Evolutionary conservation across 1,140 invertebrate species (phyloP), one percentile per base, ranked within the genome.

Genomic region (Potamilus streckersoni): DNA sequence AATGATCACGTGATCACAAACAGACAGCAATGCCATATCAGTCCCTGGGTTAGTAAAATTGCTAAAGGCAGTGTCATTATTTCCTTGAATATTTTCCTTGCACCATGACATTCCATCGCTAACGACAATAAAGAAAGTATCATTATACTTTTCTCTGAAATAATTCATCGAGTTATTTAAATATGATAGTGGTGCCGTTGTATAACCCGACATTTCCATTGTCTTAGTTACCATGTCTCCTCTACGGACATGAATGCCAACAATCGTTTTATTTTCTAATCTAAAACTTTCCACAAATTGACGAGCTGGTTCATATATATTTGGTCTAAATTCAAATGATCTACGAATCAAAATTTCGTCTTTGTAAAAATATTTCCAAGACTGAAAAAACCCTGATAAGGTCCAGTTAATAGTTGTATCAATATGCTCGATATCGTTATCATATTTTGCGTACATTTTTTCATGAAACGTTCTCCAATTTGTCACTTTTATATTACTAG

Each of bases 1-100:
- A 23, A 88, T 80, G 13, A 88, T 84, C 14, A 75, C 81, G 73
- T 88, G 84, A 72, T 86, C 81, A 68, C 80, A 84, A n/a, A 55
- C 20, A n/a, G 83, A 59, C 38, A 88, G 70, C 3, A 83, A 71
- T 0, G 82, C 82, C n/a, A 88, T 60, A 68, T 88, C 84, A 80
- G 91, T 88, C 6, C 66, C 67, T 1, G 73, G 66, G 11, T 71
- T 66, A 17, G 72, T 73, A 15, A 62, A 31, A n/a, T 71, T 59
- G n/a, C 81, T 68, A n/a, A 79, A 73, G 15, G 63, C 15, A 23
- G 80, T 74, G 56, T 83, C 81, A 63, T 78, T 74, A 16, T 57
- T 23, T 66, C 65, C 72, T 16, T 59, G 72, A 19, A 83, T 68
- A 20, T 80, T 61, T 17, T 78, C 56, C 71, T 19, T 60, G 59